phyloP scores from a whole-genome alignment of 2,888 invertebrate genomes.

The Aporophyla lueneburgensis region DNA sequence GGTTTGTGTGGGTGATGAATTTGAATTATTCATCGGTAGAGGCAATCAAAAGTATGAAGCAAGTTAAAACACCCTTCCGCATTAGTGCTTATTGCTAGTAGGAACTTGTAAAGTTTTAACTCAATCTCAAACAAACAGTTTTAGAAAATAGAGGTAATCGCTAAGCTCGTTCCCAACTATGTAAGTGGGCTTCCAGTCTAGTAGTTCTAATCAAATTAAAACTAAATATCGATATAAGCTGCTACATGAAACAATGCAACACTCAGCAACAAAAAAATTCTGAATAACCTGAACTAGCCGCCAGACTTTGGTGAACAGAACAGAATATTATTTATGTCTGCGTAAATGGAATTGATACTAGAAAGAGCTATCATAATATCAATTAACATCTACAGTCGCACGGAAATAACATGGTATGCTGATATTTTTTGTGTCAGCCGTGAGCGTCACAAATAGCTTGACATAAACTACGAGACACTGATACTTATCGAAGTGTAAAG shows the following conservation, averaged over 20 bases:
- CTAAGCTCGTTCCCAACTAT: not conserved
- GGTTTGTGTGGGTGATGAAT: not conserved
- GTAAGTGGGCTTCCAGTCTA: not conserved
- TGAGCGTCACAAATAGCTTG: not conserved
- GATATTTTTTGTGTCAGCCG: not conserved
- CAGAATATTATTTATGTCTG: not conserved
- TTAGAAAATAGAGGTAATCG: not conserved
- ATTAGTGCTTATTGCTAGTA: constrained; percentile 1
- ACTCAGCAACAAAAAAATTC: not conserved
- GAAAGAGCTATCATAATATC: not conserved
- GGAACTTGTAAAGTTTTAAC: not conserved
- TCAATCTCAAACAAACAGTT: not conserved
- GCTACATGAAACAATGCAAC: not conserved
- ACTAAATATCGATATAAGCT: not conserved
- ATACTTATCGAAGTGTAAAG: not conserved
- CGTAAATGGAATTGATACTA: not conserved
- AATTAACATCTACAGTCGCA: no score
- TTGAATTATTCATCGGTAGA: constrained; percentile 10
- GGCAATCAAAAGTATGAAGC: constrained; percentile 37
- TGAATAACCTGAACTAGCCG: not conserved
- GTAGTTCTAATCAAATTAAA: no score
- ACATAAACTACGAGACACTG: not conserved
- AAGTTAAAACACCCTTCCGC: constrained; percentile 34
- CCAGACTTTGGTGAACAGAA: not conserved
- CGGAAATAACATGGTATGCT: not conserved